A percentile compares a stretch with the other conserved stretches of the same genome.
These are phyloP conservation scores for Cepphus grylle DNA, from an alignment of 2,113 vertebrate species.

Conservation along the genomic window DNA sequence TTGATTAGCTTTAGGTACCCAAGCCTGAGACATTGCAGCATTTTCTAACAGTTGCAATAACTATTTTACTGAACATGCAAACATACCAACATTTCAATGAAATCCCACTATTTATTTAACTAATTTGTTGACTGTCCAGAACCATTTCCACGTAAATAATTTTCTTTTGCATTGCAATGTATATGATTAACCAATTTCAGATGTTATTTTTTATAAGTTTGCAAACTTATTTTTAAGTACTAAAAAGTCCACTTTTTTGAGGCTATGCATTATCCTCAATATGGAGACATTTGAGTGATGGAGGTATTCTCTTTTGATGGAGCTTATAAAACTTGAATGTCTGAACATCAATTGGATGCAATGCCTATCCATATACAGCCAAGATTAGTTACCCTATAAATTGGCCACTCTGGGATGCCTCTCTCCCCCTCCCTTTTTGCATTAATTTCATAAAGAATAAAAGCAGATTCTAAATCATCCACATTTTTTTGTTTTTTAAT, in stretches of 20 bases:
- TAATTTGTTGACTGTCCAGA: neutral
- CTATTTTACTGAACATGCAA: neutral
- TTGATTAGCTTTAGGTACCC: neutral
- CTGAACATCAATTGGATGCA: neutral
- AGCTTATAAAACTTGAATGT: constrained; percentile 12
- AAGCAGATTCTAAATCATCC: neutral
- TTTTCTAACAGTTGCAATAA: neutral
- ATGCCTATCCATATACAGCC: neutral
- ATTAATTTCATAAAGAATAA: neutral
- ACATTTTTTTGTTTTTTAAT: neutral
- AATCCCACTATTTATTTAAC: neutral
- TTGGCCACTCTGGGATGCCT: neutral
- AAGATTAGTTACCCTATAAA: neutral
- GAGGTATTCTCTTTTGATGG: constrained; percentile 5
- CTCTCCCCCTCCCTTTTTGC: neutral
- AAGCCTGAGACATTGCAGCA: neutral
- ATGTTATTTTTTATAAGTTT: neutral
- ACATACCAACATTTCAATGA: neutral
- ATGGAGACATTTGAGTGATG: neutral
- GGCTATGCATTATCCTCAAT: neutral
- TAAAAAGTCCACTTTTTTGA: neutral
- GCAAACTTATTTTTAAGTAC: neutral
- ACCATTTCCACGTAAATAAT: neutral
- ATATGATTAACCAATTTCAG: neutral
- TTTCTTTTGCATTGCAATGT: neutral